Base-by-base conservation (phyloP, 2,888 invertebrate species). In the Idaea aversata region DNA sequence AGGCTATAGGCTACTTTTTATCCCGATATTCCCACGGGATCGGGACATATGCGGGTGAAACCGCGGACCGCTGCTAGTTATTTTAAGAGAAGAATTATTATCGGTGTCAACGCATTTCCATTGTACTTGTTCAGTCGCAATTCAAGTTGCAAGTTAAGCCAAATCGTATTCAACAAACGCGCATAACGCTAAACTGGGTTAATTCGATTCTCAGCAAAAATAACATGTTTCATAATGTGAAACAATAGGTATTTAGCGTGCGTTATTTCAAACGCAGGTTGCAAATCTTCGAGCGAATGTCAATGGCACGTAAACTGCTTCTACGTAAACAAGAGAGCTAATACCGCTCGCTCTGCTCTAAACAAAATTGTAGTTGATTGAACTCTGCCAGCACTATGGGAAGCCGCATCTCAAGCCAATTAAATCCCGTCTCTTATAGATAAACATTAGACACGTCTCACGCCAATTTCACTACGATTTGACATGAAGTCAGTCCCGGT, bases 241-340 rank as follows among this genome's bases (percentile, higher is more conserved):
- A 70, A 74, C 74, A 76, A 77, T 80, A 80, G 80, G 36, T 36
- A 80, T 80, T 78, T 70, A 71, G 75, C 74, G 74, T 70, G 75
- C 67, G 81, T 83, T 87, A 88, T 88, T 88, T 88, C 78, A 79
- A 84, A 79, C 76, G 71, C 72, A 68, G 71, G 74, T 74, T 75
- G 79, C 81, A 75, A 83, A 81, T 77, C 71, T 71, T 75, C 77
- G 75, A 75, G 77, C 73, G 82, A 88, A 88, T 90, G 91, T 90
- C 90, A 91, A 90, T 90, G 88, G 87, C 89, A 88, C 83, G 84
- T 77, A 77, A 86, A 86, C 80, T 73, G 74, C 75, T 75, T 75
- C 74, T 73, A 81, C 80, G 81, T 65, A 63, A 67, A 60, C 77
- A 77, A 76, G 72, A 69, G 70, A 15, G 59, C 47, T 13, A 59